phyloP scores from a whole-genome alignment of 1,140 invertebrate genomes.

The Cotesia vestalis region DNA sequence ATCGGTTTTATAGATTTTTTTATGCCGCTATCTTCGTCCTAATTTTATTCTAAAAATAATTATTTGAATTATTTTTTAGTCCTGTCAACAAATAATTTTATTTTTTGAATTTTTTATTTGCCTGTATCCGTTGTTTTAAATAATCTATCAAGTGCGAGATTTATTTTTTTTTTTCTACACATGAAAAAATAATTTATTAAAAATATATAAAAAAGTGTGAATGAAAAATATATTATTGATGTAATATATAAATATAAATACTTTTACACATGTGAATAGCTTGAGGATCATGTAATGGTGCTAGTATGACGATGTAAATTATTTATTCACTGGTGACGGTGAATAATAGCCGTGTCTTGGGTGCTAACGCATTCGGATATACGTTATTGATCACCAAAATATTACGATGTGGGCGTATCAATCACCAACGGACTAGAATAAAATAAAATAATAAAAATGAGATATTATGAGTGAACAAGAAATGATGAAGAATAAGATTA shows the following conservation, averaged over 20 bases:
- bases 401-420: constrained; percentile 58
- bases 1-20: constrained; percentile 18
- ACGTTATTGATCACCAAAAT: constrained; percentile 58
- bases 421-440: constrained; percentile 48
- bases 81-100: not conserved
- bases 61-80: not conserved
- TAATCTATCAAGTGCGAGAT: too few relatives aligned
- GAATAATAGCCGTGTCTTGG: constrained; percentile 53
- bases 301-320: constrained; percentile 55
- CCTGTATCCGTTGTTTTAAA: too few relatives aligned
- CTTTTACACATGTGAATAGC: constrained; percentile 23
- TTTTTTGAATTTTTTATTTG: too few relatives aligned
- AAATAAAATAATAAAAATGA: constrained; percentile 11
- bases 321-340: constrained; percentile 56
- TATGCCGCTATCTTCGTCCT: constrained; percentile 17
- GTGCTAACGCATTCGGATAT: constrained; percentile 46
- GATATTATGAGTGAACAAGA: too few relatives aligned
- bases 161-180: too few relatives aligned
- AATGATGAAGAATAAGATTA: too few relatives aligned
- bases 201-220: too few relatives aligned
- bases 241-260: not conserved
- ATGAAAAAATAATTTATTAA: too few relatives aligned
- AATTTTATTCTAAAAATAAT: constrained; percentile 1
- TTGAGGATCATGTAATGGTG: constrained; percentile 47
- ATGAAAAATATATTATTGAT: constrained; percentile 1